A percentile compares a stretch with the other conserved stretches of the same genome.
phyloP scores from a whole-genome alignment of 2,888 invertebrate species.

The Steromphala cineraria region DNA sequence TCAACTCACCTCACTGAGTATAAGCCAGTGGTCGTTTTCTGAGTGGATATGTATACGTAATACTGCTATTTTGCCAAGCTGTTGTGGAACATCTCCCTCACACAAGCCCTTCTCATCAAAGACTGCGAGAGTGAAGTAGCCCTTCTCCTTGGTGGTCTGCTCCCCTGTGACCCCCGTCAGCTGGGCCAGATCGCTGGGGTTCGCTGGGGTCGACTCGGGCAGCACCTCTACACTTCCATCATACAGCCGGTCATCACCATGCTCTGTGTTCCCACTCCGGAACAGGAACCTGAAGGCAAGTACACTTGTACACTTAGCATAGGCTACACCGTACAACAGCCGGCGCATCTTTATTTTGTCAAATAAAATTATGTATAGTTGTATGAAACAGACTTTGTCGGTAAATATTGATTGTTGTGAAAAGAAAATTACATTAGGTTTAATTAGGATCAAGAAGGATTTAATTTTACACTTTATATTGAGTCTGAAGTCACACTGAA shows the following conservation, averaged over 20 bases:
- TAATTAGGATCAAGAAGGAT: neutral
- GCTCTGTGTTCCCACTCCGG: constrained; percentile 90
- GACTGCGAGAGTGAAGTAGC: constrained; percentile 83
- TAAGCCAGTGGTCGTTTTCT: constrained; percentile 91
- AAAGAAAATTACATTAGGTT: neutral
- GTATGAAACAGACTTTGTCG: no score
- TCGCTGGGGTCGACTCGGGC: constrained; percentile 72
- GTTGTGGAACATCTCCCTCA: constrained; percentile 82
- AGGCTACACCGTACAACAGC: no score
- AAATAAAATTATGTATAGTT: no score
- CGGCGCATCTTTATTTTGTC: no score
- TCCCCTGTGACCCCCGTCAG: constrained; percentile 75
- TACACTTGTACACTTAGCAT: no score
- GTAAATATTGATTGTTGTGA: no score
- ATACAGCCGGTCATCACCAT: constrained; percentile 90
- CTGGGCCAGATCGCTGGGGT: constrained; percentile 33
- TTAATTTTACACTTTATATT: neutral
- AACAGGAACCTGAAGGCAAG: constrained; percentile 65
- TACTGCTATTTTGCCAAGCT: constrained; percentile 82
- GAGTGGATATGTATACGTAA: constrained; percentile 87
- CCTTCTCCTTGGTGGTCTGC: constrained; percentile 76
- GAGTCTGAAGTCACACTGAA: neutral
- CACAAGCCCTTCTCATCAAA: constrained; percentile 90
- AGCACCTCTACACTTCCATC: constrained; percentile 90
- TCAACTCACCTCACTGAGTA: constrained; percentile 88